These are phyloP conservation scores for Eurypyga helias DNA, from an alignment of 2,113 vertebrate species.

Conservation along the genomic window DNA sequence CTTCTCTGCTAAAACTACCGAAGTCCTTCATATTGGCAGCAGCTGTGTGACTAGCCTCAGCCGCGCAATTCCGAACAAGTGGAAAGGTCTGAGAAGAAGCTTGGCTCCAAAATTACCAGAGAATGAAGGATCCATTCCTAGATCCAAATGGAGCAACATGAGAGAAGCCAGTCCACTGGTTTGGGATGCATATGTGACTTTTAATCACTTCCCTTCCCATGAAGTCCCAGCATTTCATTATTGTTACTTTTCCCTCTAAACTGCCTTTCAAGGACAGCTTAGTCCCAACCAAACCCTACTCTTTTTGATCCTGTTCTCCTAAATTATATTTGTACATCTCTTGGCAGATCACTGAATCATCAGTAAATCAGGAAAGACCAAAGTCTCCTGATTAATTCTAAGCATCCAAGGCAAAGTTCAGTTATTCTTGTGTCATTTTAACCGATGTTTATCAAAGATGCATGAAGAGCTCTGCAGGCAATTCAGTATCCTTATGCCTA, in stretches of 20 bases:
- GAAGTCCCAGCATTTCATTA: background rate
- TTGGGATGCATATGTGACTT: background rate
- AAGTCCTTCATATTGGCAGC: background rate
- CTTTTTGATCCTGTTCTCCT: background rate
- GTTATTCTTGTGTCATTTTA: background rate
- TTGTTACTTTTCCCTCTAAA: background rate
- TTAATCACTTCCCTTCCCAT: background rate
- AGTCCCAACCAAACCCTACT: background rate
- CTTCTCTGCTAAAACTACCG: background rate
- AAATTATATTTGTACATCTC: background rate
- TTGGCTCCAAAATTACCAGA: background rate
- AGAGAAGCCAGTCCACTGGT: background rate
- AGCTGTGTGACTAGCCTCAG: background rate
- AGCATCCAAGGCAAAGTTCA: background rate
- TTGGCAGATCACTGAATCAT: background rate
- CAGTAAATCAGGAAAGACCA: background rate
- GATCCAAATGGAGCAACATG: background rate
- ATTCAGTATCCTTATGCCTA: background rate
- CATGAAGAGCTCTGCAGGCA: background rate
- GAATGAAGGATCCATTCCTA: background rate
- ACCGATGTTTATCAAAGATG: background rate
- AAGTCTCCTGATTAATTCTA: background rate
- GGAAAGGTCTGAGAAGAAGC: background rate
- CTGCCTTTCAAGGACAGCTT: background rate
- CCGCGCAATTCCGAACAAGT: fast-evolving